Percentiles rank a stretch among this genome's conserved stretches.
phyloP scores from a whole-genome alignment of 2,888 invertebrate genomes.

The Ditula angustiorana region DNA sequence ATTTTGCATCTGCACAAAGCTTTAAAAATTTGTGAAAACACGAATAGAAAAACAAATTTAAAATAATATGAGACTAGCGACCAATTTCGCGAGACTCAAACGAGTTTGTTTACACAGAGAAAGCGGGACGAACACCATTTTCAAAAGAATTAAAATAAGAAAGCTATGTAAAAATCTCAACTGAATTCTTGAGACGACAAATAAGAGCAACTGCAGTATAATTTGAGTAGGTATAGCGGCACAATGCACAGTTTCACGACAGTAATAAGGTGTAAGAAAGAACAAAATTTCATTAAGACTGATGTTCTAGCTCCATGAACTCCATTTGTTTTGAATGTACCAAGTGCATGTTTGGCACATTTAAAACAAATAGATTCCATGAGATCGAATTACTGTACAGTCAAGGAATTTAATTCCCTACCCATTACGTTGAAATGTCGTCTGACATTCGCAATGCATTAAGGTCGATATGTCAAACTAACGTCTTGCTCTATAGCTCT shows the following conservation, averaged over 20 bases:
- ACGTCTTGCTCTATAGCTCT: no score
- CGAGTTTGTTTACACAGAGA: slow-evolving; percentile 16
- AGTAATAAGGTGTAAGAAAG: slow-evolving; percentile 3
- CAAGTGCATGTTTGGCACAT: no score
- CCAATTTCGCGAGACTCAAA: slow-evolving; percentile 4
- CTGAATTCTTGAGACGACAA: slow-evolving; percentile 41
- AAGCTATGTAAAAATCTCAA: slow-evolving; percentile 38
- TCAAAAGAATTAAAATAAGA: slow-evolving; percentile 40
- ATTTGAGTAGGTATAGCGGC: slow-evolving; percentile 36
- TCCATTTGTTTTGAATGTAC: no score
- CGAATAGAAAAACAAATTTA: neutral
- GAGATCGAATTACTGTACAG: no score
- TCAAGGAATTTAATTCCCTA: no score
- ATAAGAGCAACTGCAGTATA: slow-evolving; percentile 40
- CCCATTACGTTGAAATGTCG: no score
- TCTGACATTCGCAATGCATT: no score
- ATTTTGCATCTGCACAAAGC: neutral
- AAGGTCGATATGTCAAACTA: no score
- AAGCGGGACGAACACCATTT: slow-evolving; percentile 24
- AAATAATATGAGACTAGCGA: neutral
- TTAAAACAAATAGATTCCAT: no score
- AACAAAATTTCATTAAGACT: no score
- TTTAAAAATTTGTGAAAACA: neutral
- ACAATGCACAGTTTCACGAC: slow-evolving; percentile 6
- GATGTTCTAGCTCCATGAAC: no score